These are phyloP conservation scores for Listrodromus nycthemerus DNA, from an alignment of 2,888 invertebrate genomes.

Conservation along the genomic window DNA sequence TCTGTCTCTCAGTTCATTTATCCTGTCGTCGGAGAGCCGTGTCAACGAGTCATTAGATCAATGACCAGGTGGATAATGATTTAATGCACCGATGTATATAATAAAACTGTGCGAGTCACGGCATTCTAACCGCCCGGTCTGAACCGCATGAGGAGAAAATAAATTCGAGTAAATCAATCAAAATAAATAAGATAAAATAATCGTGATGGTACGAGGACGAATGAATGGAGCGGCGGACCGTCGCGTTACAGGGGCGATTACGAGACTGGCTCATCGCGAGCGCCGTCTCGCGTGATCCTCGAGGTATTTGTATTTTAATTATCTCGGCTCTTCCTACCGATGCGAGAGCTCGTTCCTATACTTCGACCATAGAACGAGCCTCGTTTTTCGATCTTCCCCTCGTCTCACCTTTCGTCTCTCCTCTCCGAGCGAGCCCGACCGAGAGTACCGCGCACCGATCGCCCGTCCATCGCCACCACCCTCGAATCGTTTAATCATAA, in stretches of 20 bases:
- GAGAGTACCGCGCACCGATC: constrained; percentile 59
- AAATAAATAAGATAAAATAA: constrained; percentile 24
- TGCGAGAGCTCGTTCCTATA: constrained; percentile 77
- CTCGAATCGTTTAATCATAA: constrained; percentile 84
- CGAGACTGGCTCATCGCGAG: constrained; percentile 68
- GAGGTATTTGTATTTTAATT: constrained; percentile 83
- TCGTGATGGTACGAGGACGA: constrained; percentile 20
- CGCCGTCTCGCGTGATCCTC: constrained; percentile 59
- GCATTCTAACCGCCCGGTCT: constrained; percentile 27
- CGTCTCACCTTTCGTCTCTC: constrained; percentile 57
- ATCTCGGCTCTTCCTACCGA: constrained; percentile 80
- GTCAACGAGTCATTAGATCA: constrained; percentile 53
- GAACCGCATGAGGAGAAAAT: not conserved
- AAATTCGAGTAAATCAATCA: constrained; percentile 17
- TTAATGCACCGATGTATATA: constrained; percentile 58
- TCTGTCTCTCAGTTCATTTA: constrained; percentile 20
- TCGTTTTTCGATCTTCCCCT: constrained; percentile 35
- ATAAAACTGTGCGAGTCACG: constrained; percentile 44
- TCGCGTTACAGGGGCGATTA: constrained; percentile 62
- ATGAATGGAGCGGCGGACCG: constrained; percentile 50
- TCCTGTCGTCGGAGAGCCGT: constrained; percentile 44
- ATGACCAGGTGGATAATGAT: constrained; percentile 53
- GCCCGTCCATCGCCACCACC: constrained; percentile 68
- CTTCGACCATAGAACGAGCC: constrained; percentile 59
- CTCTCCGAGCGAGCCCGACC: constrained; percentile 4